A percentile compares a stretch with the other conserved stretches of the same genome.
Conservation (phyloP, 2,797 vertebrate species). For the Euphonia xanthogaster region DNA sequence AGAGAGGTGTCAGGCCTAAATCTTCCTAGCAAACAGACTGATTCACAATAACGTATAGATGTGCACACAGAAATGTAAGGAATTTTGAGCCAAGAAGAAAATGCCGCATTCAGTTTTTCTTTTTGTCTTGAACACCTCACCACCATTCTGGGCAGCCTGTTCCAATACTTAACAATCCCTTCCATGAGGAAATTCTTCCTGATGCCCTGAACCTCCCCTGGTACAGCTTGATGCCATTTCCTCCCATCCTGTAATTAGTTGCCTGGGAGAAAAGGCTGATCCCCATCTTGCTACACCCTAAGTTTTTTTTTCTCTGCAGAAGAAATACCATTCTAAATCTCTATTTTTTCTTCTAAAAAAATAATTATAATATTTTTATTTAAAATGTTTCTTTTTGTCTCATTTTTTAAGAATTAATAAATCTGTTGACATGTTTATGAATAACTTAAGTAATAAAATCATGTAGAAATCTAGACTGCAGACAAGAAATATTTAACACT, state of each 20-base stretch:
- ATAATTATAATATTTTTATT: background rate
- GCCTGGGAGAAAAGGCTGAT: background rate
- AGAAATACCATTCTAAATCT: background rate
- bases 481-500: background rate
- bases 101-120: background rate
- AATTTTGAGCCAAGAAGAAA: background rate
- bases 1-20: background rate
- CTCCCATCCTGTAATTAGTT: background rate
- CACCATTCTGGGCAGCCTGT: background rate
- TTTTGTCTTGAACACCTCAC: background rate
- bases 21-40: background rate
- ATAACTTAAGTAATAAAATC: background rate
- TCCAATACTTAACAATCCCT: background rate
- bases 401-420: background rate
- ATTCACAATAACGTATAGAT: background rate
- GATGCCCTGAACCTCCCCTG: background rate
- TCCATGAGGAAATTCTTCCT: background rate
- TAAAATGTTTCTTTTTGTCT: background rate
- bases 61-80: background rate
- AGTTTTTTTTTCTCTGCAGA: background rate
- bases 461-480: background rate
- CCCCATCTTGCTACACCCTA: fast-evolving
- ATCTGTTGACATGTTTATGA: background rate
- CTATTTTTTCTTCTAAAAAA: background rate
- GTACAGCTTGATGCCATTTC: background rate